Evolutionary conservation across 2,888 invertebrate genomes (phyloP).

Genomic region (Shargacucullia verbasci): DNA sequence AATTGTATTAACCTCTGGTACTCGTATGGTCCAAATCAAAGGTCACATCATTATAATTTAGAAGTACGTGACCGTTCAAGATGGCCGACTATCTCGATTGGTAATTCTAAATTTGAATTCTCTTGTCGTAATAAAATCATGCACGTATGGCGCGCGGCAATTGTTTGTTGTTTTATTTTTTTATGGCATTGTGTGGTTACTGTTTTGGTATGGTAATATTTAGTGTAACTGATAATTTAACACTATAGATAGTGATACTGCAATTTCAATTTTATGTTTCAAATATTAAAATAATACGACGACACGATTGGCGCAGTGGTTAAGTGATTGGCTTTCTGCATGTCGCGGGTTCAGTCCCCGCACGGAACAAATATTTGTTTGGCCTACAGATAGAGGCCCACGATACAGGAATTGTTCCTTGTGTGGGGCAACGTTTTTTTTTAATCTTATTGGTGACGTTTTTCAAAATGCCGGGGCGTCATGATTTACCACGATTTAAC

Average conservation of each 20-base stretch:
- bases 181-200: slow-evolving; percentile 28
- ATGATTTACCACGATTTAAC: too few relatives aligned
- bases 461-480: too few relatives aligned
- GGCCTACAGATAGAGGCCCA: too few relatives aligned
- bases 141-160: slow-evolving; percentile 70
- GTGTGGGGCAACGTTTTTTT: too few relatives aligned
- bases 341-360: too few relatives aligned
- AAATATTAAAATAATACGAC: too few relatives aligned
- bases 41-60: slow-evolving; percentile 86
- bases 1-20: slow-evolving; percentile 78
- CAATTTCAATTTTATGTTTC: too few relatives aligned
- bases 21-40: slow-evolving; percentile 79
- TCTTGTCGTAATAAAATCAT: slow-evolving; percentile 84
- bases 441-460: too few relatives aligned
- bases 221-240: neutral
- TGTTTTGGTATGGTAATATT: slow-evolving; percentile 20
- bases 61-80: slow-evolving; percentile 81
- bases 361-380: too few relatives aligned
- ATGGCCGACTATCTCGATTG: slow-evolving; percentile 75
- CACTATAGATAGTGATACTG: neutral
- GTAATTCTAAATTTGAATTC: slow-evolving; percentile 84
- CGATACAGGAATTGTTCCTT: too few relatives aligned
- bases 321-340: too few relatives aligned
- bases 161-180: slow-evolving; percentile 53
- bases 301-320: too few relatives aligned